Percentiles rank a stretch among this genome's conserved stretches.
These are phyloP conservation scores for Salticus scenicus DNA, from an alignment of 2,888 invertebrate genomes.

Conservation along the genomic window DNA sequence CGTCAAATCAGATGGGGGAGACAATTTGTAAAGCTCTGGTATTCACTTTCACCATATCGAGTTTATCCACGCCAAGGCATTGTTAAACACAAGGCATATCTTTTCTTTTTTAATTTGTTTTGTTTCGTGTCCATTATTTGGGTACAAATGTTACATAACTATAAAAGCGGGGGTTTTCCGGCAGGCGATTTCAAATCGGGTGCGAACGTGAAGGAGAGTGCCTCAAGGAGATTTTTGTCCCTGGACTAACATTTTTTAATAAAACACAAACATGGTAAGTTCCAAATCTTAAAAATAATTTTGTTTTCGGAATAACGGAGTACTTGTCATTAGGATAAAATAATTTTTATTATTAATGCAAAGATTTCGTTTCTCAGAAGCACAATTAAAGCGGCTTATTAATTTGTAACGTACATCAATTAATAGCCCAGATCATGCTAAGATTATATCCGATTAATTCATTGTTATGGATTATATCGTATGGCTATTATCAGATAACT, in stretches of 20 bases:
- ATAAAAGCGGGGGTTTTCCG: conserved; percentile 52
- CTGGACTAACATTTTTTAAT: background rate
- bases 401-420: too few relatives aligned
- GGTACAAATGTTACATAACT: conserved; percentile 56
- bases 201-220: conserved; percentile 20
- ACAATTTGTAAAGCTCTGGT: conserved; percentile 65
- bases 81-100: conserved; percentile 60
- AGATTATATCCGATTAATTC: too few relatives aligned
- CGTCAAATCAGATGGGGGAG: conserved; percentile 57
- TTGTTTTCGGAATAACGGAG: too few relatives aligned
- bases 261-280: conserved; percentile 7
- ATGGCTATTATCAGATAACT: too few relatives aligned
- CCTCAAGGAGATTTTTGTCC: conserved; percentile 1
- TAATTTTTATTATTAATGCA: too few relatives aligned
- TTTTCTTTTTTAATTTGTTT: conserved; percentile 58
- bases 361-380: too few relatives aligned
- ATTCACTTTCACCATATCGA: conserved; percentile 65
- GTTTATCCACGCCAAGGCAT: conserved; percentile 58
- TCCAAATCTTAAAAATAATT: too few relatives aligned
- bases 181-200: conserved; percentile 27
- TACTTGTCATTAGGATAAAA: too few relatives aligned
- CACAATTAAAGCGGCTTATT: too few relatives aligned
- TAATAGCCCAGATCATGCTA: too few relatives aligned
- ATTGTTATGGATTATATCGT: too few relatives aligned
- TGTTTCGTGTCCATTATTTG: conserved; percentile 41